These are phyloP conservation scores for Alcis repandata DNA, from an alignment of 2,888 invertebrate genomes.

Conservation along the genomic window DNA sequence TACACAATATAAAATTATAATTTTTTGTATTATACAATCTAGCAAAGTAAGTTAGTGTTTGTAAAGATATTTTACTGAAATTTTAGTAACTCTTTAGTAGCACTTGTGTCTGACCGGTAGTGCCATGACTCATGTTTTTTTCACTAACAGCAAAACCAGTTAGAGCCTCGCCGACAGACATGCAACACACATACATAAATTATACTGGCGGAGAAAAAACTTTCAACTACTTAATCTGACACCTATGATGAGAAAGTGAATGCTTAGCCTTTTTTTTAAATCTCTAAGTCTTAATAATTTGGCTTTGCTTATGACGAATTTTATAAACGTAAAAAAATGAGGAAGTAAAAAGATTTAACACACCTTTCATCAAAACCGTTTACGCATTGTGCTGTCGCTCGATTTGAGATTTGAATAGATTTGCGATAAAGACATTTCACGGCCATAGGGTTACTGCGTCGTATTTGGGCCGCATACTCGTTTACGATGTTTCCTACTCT, in stretches of 20 bases:
- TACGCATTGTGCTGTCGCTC: background rate
- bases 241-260: too few relatives aligned
- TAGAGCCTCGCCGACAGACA: constrained; percentile 1
- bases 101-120: too few relatives aligned
- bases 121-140: constrained; percentile 5
- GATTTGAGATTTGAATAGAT: constrained; percentile 6
- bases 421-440: constrained; percentile 13
- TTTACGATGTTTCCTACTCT: background rate
- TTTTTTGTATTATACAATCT: too few relatives aligned
- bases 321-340: too few relatives aligned
- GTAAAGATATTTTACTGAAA: too few relatives aligned
- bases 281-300: too few relatives aligned
- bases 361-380: background rate
- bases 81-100: too few relatives aligned
- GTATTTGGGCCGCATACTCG: background rate
- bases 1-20: too few relatives aligned
- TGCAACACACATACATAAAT: background rate
- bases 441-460: constrained; percentile 13
- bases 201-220: background rate
- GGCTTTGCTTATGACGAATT: too few relatives aligned
- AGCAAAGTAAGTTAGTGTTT: too few relatives aligned
- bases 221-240: background rate
- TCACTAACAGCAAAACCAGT: background rate
- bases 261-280: too few relatives aligned
- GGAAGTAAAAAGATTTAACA: too few relatives aligned